Conservation (phyloP, 2,888 invertebrate species). For the Nemoura dubitans region DNA sequence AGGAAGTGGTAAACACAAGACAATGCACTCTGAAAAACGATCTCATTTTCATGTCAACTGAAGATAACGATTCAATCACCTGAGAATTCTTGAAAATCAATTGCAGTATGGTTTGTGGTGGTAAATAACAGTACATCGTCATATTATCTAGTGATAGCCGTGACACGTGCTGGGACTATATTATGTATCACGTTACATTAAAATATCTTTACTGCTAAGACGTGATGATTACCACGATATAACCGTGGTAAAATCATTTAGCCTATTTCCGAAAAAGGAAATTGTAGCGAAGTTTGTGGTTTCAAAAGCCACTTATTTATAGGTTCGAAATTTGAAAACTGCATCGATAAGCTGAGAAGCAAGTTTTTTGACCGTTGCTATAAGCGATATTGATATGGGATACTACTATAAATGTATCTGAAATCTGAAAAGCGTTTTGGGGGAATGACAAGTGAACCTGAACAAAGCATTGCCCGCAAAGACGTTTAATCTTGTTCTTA, state of each 20-base stretch:
- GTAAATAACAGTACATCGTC: not conserved
- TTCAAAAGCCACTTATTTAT: not conserved
- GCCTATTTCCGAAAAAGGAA: not conserved
- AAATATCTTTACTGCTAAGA: not conserved
- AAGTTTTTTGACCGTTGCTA: not conserved
- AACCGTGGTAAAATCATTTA: too few species aligned
- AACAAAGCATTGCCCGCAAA: not conserved
- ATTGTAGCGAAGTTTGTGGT: not conserved
- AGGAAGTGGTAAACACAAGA: not conserved
- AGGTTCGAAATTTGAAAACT: not conserved
- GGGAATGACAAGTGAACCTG: too few species aligned
- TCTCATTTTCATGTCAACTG: not conserved
- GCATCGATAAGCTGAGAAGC: not conserved
- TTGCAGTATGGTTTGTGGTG: not conserved
- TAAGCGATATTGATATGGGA: not conserved
- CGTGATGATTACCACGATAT: too few species aligned
- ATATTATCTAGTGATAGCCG: not conserved
- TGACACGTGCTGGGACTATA: not conserved
- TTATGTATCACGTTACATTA: not conserved
- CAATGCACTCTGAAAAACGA: not conserved
- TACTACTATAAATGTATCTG: not conserved
- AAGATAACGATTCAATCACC: not conserved
- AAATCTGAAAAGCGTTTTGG: too few species aligned
- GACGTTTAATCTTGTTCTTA: not conserved
- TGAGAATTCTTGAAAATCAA: not conserved